Conservation (phyloP, 1,140 invertebrate genomes). For the Drosophila gunungcola region DNA sequence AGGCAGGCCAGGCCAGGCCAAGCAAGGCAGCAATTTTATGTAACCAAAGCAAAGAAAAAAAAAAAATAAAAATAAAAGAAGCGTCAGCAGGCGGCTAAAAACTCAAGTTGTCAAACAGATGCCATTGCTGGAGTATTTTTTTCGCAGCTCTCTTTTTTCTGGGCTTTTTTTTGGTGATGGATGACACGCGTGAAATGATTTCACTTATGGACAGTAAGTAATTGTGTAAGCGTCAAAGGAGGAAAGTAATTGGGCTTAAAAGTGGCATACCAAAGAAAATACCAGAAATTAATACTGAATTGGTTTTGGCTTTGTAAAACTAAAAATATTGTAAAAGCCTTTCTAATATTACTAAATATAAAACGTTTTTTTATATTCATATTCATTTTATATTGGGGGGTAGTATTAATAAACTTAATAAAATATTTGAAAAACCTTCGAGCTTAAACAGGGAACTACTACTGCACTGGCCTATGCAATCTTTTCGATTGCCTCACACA, state of each 20-base stretch:
- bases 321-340: too few relatives aligned
- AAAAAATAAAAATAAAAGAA: slow-evolving; percentile 18
- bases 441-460: too few relatives aligned
- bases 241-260: slow-evolving; percentile 6
- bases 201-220: slow-evolving; percentile 58
- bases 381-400: too few relatives aligned
- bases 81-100: slow-evolving; percentile 15
- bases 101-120: slow-evolving; percentile 42
- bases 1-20: slow-evolving; percentile 34
- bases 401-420: too few relatives aligned
- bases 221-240: slow-evolving; percentile 48
- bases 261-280: not conserved
- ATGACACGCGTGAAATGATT: slow-evolving; percentile 74
- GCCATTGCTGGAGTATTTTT: slow-evolving; percentile 28
- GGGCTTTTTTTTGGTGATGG: slow-evolving; percentile 52
- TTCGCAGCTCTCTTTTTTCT: slow-evolving; percentile 33
- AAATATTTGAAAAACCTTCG: too few relatives aligned
- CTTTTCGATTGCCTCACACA: not conserved
- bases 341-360: not conserved
- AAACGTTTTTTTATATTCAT: too few relatives aligned
- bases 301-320: too few relatives aligned
- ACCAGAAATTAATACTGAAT: not conserved
- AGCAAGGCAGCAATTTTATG: slow-evolving; percentile 63
- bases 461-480: not conserved
- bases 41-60: slow-evolving; percentile 46